Evolutionary conservation across 1,140 invertebrate species (phyloP).

Genomic region (Pseudomyrmex flavicornis): DNA sequence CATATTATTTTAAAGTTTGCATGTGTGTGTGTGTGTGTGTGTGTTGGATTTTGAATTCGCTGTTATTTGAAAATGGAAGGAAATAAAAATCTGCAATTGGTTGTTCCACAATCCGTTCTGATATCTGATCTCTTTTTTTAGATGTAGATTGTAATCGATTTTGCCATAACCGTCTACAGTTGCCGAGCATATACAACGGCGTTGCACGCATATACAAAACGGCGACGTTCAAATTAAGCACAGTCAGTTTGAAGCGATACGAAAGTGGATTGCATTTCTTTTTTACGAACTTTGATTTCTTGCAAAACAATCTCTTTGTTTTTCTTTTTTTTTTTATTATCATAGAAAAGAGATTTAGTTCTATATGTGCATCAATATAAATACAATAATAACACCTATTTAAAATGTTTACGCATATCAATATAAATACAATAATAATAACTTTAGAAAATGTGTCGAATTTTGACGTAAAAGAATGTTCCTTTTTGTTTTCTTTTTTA

Average conservation of each 20-base stretch:
- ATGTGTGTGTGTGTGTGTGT: too few relatives aligned
- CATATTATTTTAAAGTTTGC: too few relatives aligned
- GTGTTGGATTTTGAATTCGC: neutral
- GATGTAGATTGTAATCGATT: constrained; percentile 27
- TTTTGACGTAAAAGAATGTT: too few relatives aligned
- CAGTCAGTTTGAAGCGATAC: neutral
- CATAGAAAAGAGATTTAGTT: too few relatives aligned
- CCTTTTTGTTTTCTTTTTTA: too few relatives aligned
- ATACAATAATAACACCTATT: too few relatives aligned
- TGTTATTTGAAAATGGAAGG: neutral
- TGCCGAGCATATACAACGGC: neutral
- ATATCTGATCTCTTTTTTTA: constrained; percentile 16
- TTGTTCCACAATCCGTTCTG: neutral
- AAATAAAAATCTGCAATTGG: constrained; percentile 16
- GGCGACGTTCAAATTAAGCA: neutral
- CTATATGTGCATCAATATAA: too few relatives aligned
- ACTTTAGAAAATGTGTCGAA: too few relatives aligned
- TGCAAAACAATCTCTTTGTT: neutral
- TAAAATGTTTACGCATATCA: too few relatives aligned
- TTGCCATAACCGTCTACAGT: constrained; percentile 1
- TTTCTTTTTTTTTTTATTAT: too few relatives aligned
- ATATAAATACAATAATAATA: too few relatives aligned
- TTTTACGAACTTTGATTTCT: neutral
- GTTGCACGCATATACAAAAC: neutral
- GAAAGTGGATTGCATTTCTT: neutral